A percentile compares a stretch with the other conserved stretches of the same genome.
Conservation (phyloP, 2,797 vertebrate genomes). For the Enteromius treurensis region DNA sequence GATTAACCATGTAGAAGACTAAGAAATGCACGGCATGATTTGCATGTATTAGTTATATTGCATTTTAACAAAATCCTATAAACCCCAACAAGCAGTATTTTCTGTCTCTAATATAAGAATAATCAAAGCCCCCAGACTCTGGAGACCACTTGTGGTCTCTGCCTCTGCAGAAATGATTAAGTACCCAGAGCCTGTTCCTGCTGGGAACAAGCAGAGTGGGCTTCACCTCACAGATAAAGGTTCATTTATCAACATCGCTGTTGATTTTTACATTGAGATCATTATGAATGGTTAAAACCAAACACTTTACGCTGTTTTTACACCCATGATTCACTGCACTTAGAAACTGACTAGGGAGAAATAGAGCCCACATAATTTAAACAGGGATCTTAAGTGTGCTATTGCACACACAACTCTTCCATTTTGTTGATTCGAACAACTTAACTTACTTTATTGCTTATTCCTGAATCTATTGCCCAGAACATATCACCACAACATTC, state of each 20-base stretch:
- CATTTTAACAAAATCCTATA: slow-evolving; percentile 4
- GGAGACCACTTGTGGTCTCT: slow-evolving; percentile 16
- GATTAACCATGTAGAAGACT: background rate
- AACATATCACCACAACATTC: background rate
- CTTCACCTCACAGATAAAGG: background rate
- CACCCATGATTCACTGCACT: slow-evolving; percentile 6
- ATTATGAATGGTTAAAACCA: slow-evolving; percentile 1
- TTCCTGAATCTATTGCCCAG: background rate
- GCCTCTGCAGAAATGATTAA: slow-evolving; percentile 41
- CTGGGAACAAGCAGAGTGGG: slow-evolving; percentile 10
- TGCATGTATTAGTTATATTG: slow-evolving; percentile 13
- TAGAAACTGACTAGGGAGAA: background rate
- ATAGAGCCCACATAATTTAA: background rate
- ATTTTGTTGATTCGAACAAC: background rate
- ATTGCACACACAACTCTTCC: background rate
- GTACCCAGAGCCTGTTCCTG: background rate
- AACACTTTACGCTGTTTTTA: slow-evolving; percentile 8
- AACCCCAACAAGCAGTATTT: background rate
- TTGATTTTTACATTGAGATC: slow-evolving; percentile 9
- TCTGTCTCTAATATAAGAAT: slow-evolving; percentile 22
- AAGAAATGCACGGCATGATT: background rate
- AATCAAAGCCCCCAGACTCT: slow-evolving; percentile 40
- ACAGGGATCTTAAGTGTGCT: background rate
- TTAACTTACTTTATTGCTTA: slow-evolving; percentile 10
- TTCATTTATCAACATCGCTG: slow-evolving; percentile 16